Evolutionary conservation across 2,888 invertebrate species (phyloP).

Genomic region (Lampropteryx suffumata): DNA sequence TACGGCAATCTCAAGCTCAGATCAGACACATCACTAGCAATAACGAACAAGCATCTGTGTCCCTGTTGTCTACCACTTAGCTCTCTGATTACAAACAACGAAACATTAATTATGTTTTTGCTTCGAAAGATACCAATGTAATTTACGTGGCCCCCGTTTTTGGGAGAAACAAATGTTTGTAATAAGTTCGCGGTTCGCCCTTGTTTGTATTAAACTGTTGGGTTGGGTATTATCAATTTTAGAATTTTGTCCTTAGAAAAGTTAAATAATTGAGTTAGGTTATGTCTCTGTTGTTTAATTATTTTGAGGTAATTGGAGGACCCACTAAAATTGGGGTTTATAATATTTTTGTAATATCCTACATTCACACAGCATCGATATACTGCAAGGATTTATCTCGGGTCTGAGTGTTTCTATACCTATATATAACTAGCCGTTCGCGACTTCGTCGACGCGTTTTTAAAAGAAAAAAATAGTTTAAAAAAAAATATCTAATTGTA

Average conservation of each 20-base stretch:
- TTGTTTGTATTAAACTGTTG: conserved; percentile 39
- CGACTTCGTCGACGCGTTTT: too few relatives aligned
- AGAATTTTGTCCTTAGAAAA: conserved; percentile 18
- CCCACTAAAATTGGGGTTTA: not conserved
- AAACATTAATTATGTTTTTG: conserved; percentile 77
- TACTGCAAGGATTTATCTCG: too few relatives aligned
- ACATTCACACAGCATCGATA: too few relatives aligned
- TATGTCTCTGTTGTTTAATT: conserved; percentile 9
- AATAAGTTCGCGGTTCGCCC: conserved; percentile 57
- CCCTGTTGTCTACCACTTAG: conserved; percentile 54
- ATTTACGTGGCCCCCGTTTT: conserved; percentile 65
- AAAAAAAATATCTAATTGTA: too few relatives aligned
- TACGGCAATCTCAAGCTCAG: not conserved
- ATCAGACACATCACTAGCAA: conserved; percentile 24
- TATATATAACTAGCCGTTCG: too few relatives aligned
- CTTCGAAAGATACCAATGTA: conserved; percentile 66
- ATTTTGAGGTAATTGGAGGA: conserved; percentile 1
- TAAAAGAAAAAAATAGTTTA: too few relatives aligned
- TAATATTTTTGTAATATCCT: not conserved
- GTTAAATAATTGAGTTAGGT: conserved; percentile 21
- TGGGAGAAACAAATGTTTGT: conserved; percentile 64
- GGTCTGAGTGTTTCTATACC: too few relatives aligned
- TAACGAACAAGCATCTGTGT: conserved; percentile 53
- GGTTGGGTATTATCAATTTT: conserved; percentile 30
- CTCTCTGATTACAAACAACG: conserved; percentile 72